Conservation (phyloP, 2,797 vertebrate species). For the Steatocranus sp. region DNA sequence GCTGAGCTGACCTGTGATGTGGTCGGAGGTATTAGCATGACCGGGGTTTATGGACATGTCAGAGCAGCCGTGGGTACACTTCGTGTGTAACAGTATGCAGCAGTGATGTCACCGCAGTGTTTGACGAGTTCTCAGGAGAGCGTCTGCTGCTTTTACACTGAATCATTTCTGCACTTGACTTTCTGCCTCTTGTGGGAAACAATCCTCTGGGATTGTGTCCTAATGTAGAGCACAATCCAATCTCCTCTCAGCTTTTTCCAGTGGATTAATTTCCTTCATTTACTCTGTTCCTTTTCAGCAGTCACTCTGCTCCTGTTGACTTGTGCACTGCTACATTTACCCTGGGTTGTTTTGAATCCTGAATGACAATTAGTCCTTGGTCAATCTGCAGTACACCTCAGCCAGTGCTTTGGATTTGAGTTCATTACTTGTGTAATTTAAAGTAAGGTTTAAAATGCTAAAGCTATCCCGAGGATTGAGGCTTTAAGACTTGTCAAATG, state of each 20-base stretch:
- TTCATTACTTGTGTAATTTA: neutral
- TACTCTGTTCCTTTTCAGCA: neutral
- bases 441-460: neutral
- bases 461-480: neutral
- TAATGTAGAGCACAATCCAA: constrained; percentile 10
- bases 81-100: neutral
- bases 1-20: neutral
- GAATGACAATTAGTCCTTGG: neutral
- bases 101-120: neutral
- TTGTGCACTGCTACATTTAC: neutral
- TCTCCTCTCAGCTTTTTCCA: neutral
- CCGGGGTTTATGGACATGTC: neutral
- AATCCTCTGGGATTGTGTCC: constrained; percentile 10
- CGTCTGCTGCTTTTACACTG: neutral
- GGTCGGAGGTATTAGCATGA: neutral
- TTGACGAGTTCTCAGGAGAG: neutral
- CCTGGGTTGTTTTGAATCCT: neutral
- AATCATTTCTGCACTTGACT: constrained; percentile 26
- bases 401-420: neutral
- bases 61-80: neutral
- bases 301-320: neutral
- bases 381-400: neutral
- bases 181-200: constrained; percentile 10
- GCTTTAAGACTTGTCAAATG: neutral
- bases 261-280: neutral